These are phyloP conservation scores for Dioctria rufipes DNA, from an alignment of 2,888 invertebrate genomes.

Conservation along the genomic window DNA sequence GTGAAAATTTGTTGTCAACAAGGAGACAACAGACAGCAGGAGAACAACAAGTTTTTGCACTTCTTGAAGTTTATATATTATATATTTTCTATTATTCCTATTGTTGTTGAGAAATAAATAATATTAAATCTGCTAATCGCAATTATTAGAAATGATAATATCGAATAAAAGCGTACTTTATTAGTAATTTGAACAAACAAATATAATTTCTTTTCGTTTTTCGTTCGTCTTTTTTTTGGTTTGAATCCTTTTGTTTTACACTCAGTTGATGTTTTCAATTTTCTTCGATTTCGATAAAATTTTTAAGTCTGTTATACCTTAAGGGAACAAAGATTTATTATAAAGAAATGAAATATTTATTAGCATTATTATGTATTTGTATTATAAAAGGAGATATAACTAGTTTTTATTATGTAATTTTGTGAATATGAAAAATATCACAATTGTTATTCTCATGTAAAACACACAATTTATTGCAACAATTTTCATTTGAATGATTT, in stretches of 20 bases:
- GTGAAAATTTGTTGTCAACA: too few species aligned
- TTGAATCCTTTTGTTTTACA: not conserved
- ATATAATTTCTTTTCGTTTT: not conserved
- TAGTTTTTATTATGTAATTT: conserved; percentile 47
- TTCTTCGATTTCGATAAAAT: conserved; percentile 10
- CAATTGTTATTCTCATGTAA: conserved; percentile 34
- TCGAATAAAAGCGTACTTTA: too few species aligned
- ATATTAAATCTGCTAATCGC: too few species aligned
- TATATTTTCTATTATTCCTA: not conserved
- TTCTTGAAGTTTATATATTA: not conserved
- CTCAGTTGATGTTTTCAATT: not conserved
- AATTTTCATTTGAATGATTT: not conserved
- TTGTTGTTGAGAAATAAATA: conserved; percentile 7
- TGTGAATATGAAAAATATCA: conserved; percentile 22
- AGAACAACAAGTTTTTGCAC: too few species aligned
- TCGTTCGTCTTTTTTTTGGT: not conserved
- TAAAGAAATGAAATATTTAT: conserved; percentile 21
- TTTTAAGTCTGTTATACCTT: conserved; percentile 49
- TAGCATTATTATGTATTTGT: conserved; percentile 37
- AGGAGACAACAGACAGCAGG: too few species aligned
- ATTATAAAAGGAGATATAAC: conserved; percentile 24
- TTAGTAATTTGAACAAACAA: not conserved
- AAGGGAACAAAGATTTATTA: conserved; percentile 39
- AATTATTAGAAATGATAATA: too few species aligned
- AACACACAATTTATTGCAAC: not conserved